Evolutionary conservation across 2,113 vertebrate genomes (phyloP).

Genomic region (Pachypanchax playfairii): DNA sequence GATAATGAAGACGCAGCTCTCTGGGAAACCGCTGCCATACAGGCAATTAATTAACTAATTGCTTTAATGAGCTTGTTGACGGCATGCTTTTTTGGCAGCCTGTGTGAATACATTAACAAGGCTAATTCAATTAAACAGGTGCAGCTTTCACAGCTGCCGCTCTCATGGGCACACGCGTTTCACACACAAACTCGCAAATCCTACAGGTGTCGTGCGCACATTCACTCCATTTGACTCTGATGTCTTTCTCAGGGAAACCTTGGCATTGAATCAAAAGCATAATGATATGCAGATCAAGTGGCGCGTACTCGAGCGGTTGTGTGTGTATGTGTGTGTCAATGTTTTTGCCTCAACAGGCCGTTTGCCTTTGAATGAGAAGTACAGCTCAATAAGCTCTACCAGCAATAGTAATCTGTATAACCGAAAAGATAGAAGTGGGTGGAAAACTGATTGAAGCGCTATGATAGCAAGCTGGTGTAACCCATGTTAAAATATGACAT

Average conservation of each 20-base stretch:
- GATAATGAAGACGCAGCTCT: slow-evolving; percentile 83
- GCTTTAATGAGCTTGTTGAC: slow-evolving; percentile 84
- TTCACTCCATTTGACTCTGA: slow-evolving; percentile 66
- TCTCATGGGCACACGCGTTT: slow-evolving; percentile 25
- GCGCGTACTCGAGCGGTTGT: slow-evolving; percentile 37
- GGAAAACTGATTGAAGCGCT: slow-evolving; percentile 54
- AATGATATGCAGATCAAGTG: slow-evolving; percentile 76
- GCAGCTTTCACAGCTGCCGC: slow-evolving; percentile 82
- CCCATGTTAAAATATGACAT: too few relatives aligned
- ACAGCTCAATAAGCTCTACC: slow-evolving; percentile 58
- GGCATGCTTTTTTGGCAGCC: slow-evolving; percentile 79
- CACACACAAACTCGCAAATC: slow-evolving; percentile 47
- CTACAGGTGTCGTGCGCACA: slow-evolving; percentile 74
- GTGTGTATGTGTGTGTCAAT: slow-evolving; percentile 19
- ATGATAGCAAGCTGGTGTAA: too few relatives aligned
- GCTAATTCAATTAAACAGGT: slow-evolving; percentile 86
- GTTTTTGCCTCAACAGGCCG: slow-evolving; percentile 56
- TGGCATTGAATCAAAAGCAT: slow-evolving; percentile 73
- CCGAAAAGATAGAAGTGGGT: slow-evolving; percentile 65
- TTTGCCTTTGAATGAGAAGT: slow-evolving; percentile 66
- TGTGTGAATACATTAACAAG: slow-evolving; percentile 81
- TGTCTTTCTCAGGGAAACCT: slow-evolving; percentile 71
- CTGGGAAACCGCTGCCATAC: slow-evolving; percentile 72
- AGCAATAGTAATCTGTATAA: slow-evolving; percentile 59
- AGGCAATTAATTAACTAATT: slow-evolving; percentile 87